phyloP scores from a whole-genome alignment of 23 tunicate species.

The Ascidia mentula region DNA sequence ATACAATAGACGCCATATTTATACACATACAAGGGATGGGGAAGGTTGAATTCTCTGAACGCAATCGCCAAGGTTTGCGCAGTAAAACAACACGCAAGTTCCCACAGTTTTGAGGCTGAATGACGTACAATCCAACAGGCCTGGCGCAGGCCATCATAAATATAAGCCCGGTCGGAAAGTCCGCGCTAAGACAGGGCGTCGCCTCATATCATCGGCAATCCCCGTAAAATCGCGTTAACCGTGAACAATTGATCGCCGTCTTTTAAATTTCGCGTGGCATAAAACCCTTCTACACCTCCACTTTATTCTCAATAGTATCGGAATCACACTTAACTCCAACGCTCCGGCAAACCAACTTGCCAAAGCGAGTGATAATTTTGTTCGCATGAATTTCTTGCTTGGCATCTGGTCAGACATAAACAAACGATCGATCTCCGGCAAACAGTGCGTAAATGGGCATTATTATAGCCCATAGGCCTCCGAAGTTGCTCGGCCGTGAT shows the following conservation, averaged over 20 bases:
- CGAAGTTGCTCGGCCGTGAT: not conserved
- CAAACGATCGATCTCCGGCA: conserved; percentile 3
- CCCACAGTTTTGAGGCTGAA: no score
- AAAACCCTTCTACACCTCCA: not conserved
- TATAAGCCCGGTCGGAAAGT: no score
- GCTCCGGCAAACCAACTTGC: no score
- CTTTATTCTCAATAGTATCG: no score
- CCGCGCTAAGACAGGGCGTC: no score
- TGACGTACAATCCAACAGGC: no score
- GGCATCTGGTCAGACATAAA: not conserved
- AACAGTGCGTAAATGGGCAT: not conserved
- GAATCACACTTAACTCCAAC: no score
- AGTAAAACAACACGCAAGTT: not conserved
- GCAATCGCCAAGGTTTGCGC: no score
- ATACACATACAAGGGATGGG: not conserved
- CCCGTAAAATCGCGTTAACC: conserved; percentile 2
- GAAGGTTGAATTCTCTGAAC: no score
- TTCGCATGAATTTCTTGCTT: not conserved
- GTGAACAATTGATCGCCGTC: not conserved
- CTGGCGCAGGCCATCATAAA: no score
- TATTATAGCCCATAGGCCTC: conserved; percentile 9
- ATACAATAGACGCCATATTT: not conserved
- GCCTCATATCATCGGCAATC: not conserved
- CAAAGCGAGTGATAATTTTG: not conserved
- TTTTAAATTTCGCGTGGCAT: not conserved